Evolutionary conservation across 2,888 invertebrate species (phyloP).

Genomic region (Pristionchus japonicus): DNA sequence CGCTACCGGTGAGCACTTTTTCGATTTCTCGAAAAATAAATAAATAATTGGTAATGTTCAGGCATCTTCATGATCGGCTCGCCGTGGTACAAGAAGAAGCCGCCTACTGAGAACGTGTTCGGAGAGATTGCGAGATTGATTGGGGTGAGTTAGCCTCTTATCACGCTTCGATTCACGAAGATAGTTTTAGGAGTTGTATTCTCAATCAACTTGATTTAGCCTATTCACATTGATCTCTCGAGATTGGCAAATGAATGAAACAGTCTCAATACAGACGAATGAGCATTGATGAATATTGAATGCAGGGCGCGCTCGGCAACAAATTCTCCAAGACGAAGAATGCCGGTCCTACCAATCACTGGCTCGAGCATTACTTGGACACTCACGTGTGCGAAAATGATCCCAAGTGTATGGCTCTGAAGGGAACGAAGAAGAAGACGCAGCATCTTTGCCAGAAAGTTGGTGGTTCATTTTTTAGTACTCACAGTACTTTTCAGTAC

Average conservation of each 20-base stretch:
- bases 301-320: slow-evolving; percentile 65
- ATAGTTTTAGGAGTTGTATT: no score
- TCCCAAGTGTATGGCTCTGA: slow-evolving; percentile 55
- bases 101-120: slow-evolving; percentile 88
- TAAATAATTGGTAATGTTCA: no score
- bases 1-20: slow-evolving; percentile 80
- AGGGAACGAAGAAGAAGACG: slow-evolving; percentile 52
- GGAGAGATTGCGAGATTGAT: slow-evolving; percentile 86
- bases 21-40: background rate
- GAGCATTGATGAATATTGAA: no score
- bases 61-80: slow-evolving; percentile 87
- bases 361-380: slow-evolving; percentile 69
- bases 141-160: slow-evolving; percentile 80
- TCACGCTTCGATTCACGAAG: background rate
- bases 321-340: slow-evolving; percentile 52
- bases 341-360: slow-evolving; percentile 60
- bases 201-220: no score
- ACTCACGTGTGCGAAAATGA: slow-evolving; percentile 60
- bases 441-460: slow-evolving; percentile 56
- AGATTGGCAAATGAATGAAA: no score
- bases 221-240: no score
- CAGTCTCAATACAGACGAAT: no score
- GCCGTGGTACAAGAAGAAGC: slow-evolving; percentile 84
- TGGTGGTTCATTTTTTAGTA: background rate
- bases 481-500: background rate